Evolutionary conservation across 2,797 vertebrate genomes (phyloP), one percentile per base, ranked within the genome.

Genomic region (Coregonus ussuriensis): DNA sequence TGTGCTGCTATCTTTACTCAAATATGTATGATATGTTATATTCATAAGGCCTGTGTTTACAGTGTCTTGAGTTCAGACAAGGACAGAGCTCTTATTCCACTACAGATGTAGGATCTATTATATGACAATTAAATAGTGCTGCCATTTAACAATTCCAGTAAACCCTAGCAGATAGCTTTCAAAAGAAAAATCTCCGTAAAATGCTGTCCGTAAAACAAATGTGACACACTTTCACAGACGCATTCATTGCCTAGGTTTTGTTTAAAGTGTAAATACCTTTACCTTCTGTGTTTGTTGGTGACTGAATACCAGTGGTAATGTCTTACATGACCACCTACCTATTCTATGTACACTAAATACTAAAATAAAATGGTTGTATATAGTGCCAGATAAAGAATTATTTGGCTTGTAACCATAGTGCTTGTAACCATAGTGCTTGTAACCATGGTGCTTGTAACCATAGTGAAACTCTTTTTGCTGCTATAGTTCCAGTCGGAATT

Each of bases 91-190:
- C 54, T 21, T 59, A 59, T 21, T 59, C 54, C 41, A 47, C 41
- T 47, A 47, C 41, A 47, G 41, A 6, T 47, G 59, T 16, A 75
- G 65, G 74, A 79, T 69, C 68, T 62, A 76, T 68, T 68, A 18
- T 3, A 71, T 68, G 41, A 35, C 15, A 53, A 25, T 13, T 6
- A 11, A 14, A 41, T 52, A 67, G 25, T 37, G 35, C 18, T 79
- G 75, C 79, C 76, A 72, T 83, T 75, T 84, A 84, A 89, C 74
- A 79, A 84, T 85, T 84, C 77, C 87, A 84, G 77, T 79, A 80
- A 83, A 87, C 76, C 71, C 68, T 73, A 72, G 78, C 76, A 80
- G 79, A 87, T 81, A 74, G 31, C 76, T 35, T 84, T 51, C 35
- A 77, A 70, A 88, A 76, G 77, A 71, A 88, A 78, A 85, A 75